Conservation (phyloP, 2,888 invertebrate species). For the Orthosia gothica region DNA sequence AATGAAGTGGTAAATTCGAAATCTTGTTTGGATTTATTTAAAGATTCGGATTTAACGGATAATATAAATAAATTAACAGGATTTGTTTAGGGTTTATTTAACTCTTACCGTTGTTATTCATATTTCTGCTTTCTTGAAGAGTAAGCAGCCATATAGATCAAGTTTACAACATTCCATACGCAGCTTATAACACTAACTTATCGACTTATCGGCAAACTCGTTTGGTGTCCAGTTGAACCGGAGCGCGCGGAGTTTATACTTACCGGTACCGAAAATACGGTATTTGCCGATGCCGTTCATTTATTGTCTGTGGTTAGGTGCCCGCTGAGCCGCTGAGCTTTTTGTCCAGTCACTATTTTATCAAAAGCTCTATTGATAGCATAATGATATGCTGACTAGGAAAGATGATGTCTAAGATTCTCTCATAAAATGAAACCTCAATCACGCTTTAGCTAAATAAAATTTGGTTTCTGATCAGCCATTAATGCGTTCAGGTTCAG, state of each 20-base stretch:
- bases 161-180: constrained; percentile 38
- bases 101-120: constrained; percentile 4
- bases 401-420: neutral
- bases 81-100: neutral
- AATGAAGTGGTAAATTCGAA: constrained; percentile 4
- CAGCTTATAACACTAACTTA: constrained; percentile 28
- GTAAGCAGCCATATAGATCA: constrained; percentile 12
- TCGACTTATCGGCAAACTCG: constrained; percentile 46
- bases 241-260: constrained; percentile 28
- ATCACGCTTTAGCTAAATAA: neutral
- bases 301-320: constrained; percentile 64
- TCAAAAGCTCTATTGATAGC: neutral
- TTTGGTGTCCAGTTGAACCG: constrained; percentile 39
- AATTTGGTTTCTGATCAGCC: neutral
- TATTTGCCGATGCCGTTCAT: constrained; percentile 58
- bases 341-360: constrained; percentile 11
- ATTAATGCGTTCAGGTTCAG: neutral
- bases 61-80: neutral
- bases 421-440: neutral
- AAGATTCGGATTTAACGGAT: neutral
- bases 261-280: constrained; percentile 57
- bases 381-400: neutral
- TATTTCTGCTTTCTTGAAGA: constrained; percentile 4
- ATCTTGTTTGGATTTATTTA: constrained; percentile 12
- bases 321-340: neutral